Evolutionary conservation across 1,140 invertebrate species (phyloP).

Genomic region (Adoxophyes honmai): DNA sequence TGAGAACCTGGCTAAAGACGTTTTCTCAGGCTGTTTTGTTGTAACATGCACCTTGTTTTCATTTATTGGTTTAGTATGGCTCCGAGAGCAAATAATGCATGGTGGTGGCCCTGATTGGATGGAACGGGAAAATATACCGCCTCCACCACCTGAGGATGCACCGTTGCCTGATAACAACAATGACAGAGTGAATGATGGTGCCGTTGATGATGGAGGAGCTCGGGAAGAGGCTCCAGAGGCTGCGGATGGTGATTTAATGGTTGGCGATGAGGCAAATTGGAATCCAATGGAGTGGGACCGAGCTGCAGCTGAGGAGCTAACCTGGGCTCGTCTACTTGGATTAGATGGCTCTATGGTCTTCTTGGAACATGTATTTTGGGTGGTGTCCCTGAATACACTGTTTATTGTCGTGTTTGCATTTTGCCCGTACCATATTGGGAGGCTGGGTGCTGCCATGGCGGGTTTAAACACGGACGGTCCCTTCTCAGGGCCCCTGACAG

Average conservation of each 20-base stretch:
- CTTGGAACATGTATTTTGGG: slow-evolving; percentile 99
- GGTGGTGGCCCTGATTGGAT: slow-evolving; percentile 98
- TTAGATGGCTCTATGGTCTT: slow-evolving; percentile 98
- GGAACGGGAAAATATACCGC: slow-evolving; percentile 82
- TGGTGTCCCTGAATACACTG: slow-evolving; percentile 96
- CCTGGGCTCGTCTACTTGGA: slow-evolving; percentile 97
- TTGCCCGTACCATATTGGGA: slow-evolving; percentile 96
- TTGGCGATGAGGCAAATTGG: slow-evolving; percentile 95
- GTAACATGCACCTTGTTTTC: slow-evolving; percentile 97
- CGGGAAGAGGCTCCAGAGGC: slow-evolving; percentile 63
- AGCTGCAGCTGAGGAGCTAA: slow-evolving; percentile 97
- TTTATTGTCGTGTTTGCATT: slow-evolving; percentile 98
- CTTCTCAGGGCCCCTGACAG: slow-evolving; percentile 95
- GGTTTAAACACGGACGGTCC: slow-evolving; percentile 87
- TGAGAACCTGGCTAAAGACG: slow-evolving; percentile 95
- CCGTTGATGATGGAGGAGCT: slow-evolving; percentile 46
- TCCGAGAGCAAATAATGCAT: slow-evolving; percentile 98
- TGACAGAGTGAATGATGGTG: slow-evolving; percentile 57
- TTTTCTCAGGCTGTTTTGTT: slow-evolving; percentile 97
- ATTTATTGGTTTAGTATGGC: slow-evolving; percentile 98
- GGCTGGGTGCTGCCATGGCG: slow-evolving; percentile 87
- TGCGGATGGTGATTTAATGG: slow-evolving; percentile 75
- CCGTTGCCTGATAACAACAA: slow-evolving; percentile 64
- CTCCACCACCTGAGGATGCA: slow-evolving; percentile 50
- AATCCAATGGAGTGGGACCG: slow-evolving; percentile 99